Evolutionary conservation across 2,797 vertebrate species (phyloP).

Genomic region (Percopsis omiscomaycus): DNA sequence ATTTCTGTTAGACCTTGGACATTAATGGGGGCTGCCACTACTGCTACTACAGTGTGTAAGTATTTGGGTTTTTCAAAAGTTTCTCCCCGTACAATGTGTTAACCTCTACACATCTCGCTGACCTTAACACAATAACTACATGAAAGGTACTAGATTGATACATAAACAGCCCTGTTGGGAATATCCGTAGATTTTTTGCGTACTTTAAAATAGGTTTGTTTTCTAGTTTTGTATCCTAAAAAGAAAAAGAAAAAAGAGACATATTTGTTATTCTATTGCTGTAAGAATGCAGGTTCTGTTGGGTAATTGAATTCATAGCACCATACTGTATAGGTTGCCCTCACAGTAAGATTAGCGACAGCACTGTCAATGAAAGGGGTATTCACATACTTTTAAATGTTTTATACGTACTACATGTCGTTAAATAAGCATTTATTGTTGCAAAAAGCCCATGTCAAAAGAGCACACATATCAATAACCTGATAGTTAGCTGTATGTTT

Average conservation of each 20-base stretch:
- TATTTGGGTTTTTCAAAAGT: conserved; percentile 33
- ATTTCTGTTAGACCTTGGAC: conserved; percentile 29
- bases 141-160: conserved; percentile 41
- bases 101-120: conserved; percentile 21
- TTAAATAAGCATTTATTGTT: conserved; percentile 35
- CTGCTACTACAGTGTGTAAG: conserved; percentile 15
- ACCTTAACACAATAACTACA: conserved; percentile 47
- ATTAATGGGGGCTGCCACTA: conserved; percentile 36
- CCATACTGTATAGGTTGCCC: conserved; percentile 62
- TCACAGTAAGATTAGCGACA: conserved; percentile 41
- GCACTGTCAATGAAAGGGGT: conserved; percentile 43
- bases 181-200: conserved; percentile 50
- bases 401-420: conserved; percentile 44
- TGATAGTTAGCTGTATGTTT: conserved; percentile 53
- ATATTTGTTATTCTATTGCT: conserved; percentile 74
- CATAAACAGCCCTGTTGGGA: conserved; percentile 61
- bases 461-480: conserved; percentile 43
- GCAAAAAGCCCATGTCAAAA: conserved; percentile 34
- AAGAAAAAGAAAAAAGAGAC: conserved; percentile 60
- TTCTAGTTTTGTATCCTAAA: conserved; percentile 31
- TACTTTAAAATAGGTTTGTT: conserved; percentile 60
- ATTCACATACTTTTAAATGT: conserved; percentile 32
- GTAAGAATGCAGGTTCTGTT: conserved; percentile 66
- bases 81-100: conserved; percentile 34
- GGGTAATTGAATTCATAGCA: conserved; percentile 75